Conservation (phyloP, 1,140 invertebrate genomes). For the Papilio dardanus region DNA sequence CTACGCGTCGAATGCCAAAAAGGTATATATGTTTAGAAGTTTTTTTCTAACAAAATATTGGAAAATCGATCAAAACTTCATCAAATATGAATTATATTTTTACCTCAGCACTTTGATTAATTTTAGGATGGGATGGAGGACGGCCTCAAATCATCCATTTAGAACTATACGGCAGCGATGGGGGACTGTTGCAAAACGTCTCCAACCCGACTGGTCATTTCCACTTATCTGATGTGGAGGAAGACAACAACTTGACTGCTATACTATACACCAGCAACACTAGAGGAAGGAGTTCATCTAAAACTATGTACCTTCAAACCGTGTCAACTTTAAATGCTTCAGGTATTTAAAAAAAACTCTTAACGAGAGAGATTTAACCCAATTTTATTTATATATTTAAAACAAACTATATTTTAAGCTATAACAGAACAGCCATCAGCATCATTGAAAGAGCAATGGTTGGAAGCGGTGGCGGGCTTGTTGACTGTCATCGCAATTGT, state of each 20-base stretch:
- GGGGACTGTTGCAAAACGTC: constrained; percentile 56
- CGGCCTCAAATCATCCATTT: constrained; percentile 60
- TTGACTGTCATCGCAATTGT: constrained; percentile 39
- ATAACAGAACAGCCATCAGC: constrained; percentile 48
- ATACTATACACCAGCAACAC: constrained; percentile 59
- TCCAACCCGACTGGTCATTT: constrained; percentile 65
- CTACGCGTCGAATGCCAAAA: constrained; percentile 65
- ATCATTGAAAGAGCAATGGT: constrained; percentile 50
- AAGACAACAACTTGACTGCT: constrained; percentile 58
- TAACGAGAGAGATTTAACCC: too few species aligned
- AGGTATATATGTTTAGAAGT: constrained; percentile 45
- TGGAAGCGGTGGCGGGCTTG: constrained; percentile 48
- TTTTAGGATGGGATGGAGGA: constrained; percentile 69
- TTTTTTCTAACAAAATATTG: neutral
- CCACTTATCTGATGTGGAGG: constrained; percentile 52
- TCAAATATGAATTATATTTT: neutral
- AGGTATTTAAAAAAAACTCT: constrained; percentile 45
- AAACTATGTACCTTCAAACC: constrained; percentile 54
- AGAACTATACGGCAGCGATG: constrained; percentile 52
- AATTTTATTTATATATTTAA: too few species aligned
- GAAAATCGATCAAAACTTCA: neutral
- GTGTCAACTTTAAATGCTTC: constrained; percentile 56
- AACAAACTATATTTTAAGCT: constrained; percentile 41
- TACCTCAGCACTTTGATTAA: neutral
- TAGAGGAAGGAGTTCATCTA: constrained; percentile 54